phyloP scores from a whole-genome alignment of 2,113 vertebrate genomes.

The Triplophysa rosa region DNA sequence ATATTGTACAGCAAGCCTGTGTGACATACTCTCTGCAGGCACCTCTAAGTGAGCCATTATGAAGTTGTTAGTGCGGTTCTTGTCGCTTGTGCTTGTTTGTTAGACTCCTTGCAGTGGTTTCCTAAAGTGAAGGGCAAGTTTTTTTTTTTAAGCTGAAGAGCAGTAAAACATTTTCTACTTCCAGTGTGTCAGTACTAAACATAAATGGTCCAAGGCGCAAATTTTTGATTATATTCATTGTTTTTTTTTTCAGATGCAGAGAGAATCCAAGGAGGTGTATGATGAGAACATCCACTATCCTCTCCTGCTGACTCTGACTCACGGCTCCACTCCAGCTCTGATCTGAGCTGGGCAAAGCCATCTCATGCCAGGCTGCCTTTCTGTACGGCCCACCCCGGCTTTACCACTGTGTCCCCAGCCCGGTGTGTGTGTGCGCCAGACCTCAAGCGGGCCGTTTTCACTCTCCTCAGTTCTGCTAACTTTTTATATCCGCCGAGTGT shows the following conservation, averaged over 20 bases:
- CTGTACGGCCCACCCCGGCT: constrained; percentile 51
- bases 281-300: constrained; percentile 97
- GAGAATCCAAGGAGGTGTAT: constrained; percentile 82
- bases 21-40: constrained; percentile 36
- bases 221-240: not conserved
- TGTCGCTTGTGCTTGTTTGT: constrained; percentile 17
- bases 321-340: constrained; percentile 57
- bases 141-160: no score
- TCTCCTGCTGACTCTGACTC: constrained; percentile 85
- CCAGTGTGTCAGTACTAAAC: no score
- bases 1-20: constrained; percentile 17
- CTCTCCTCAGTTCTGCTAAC: constrained; percentile 50
- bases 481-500: constrained; percentile 41
- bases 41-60: constrained; percentile 41
- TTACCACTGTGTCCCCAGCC: constrained; percentile 49
- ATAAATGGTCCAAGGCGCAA: no score
- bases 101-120: constrained; percentile 3
- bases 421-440: constrained; percentile 20
- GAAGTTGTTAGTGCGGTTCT: constrained; percentile 22
- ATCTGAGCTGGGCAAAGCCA: constrained; percentile 43
- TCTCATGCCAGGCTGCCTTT: constrained; percentile 55
- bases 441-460: constrained; percentile 25
- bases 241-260: constrained; percentile 87
- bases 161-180: no score
- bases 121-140: not conserved